Evolutionary conservation across 1,140 invertebrate genomes (phyloP), one percentile per base, ranked within the genome.

Genomic region (Panagrolaimus sp.): DNA sequence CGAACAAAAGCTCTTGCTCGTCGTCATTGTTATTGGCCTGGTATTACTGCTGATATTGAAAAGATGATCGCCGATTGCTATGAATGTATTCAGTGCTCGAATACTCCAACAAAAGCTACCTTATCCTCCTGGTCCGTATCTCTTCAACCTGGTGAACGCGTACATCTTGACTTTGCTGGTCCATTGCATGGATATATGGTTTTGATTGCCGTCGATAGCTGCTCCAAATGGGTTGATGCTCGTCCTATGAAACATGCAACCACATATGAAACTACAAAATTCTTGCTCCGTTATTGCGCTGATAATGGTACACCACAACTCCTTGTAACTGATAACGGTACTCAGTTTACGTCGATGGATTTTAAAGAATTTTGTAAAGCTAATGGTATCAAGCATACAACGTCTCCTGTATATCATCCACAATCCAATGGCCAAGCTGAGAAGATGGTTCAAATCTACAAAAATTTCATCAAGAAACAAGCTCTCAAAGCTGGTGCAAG

Each of bases 1-100:
- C 80, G 77, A 0, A 88, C 88, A 86, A 88, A 88, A 77, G 71
- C 78, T 0, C 61, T 86, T 14, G 80, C 87, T 1, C 61, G 86
- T 16, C 78, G 74, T 13, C 86, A 87, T 74, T 81, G 87, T 20
- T 84, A 78, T 71, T 84, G 80, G 78, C 79, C 74, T 20, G 57
- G 72, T 9, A 72, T 84, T 3, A 77, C 83, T 45, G 38, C 46
- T 5, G 75, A 82, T 7, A 81, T 83, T 48, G 81, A 83, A 69
- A n/a, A 38, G 4, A 38, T 57, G 9, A 63, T 69, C 20, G 74
- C 72, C 57, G 5, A 16, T 48, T 82, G 79, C 61, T 14, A 45
- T 4, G 66, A 67, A 7, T 81, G 78, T 72, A 48, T 63, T 57
- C 13, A 38, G 1, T 27, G 63, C n/a, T 46, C 57, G n/a, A 62